Conservation (phyloP, 1,140 invertebrate species). For the Littorina saxatilis region DNA sequence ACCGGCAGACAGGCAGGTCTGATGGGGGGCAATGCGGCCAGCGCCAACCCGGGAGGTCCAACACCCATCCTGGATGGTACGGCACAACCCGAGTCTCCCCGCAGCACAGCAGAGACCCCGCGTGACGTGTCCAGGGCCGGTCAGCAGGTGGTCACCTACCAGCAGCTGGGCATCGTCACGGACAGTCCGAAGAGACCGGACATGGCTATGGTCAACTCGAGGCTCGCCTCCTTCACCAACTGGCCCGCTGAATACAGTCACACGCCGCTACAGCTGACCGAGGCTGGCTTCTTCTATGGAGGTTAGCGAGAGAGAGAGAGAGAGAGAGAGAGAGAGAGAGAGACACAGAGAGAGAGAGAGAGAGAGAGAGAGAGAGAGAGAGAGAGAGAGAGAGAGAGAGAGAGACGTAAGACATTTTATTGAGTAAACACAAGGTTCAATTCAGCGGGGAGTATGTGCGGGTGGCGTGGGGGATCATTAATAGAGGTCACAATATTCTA, state of each 20-base stretch:
- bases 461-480: too few species aligned
- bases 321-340: too few species aligned
- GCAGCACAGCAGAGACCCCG: neutral
- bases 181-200: conserved; percentile 54
- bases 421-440: too few species aligned
- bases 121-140: conserved; percentile 79
- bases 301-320: too few species aligned
- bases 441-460: too few species aligned
- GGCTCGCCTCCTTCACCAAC: conserved; percentile 83
- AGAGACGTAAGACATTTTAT: too few species aligned
- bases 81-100: conserved; percentile 1
- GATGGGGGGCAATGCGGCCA: neutral
- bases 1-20: neutral
- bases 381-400: too few species aligned
- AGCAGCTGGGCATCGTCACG: conserved; percentile 52
- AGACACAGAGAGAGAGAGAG: too few species aligned
- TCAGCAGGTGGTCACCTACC: conserved; percentile 83
- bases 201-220: conserved; percentile 79
- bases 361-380: too few species aligned
- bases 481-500: too few species aligned
- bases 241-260: conserved; percentile 77
- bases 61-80: neutral
- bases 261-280: conserved; percentile 86
- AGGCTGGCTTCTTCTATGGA: conserved; percentile 94
- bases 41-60: neutral